Conservation (phyloP, 2,797 vertebrate genomes). For the Erithacus rubecula region DNA sequence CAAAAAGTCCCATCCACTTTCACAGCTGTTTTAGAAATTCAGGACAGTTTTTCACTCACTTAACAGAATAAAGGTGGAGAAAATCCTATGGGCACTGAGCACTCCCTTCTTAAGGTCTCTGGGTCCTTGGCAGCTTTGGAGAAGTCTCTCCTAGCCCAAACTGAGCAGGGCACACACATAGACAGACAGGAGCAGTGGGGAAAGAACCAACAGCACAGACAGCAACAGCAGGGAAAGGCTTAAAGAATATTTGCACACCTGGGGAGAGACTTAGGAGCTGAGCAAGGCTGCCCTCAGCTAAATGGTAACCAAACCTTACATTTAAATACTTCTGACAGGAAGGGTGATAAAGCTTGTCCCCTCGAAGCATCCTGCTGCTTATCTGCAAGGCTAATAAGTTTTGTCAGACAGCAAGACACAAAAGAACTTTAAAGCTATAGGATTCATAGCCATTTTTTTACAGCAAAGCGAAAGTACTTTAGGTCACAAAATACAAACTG, state of each 20-base stretch:
- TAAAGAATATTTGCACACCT: background rate
- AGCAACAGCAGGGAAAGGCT: background rate
- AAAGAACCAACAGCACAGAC: background rate
- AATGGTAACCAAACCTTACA: background rate
- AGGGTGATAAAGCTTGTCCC: background rate
- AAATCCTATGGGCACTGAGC: rapidly evolving
- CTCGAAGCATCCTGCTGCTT: background rate
- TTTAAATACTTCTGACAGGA: background rate
- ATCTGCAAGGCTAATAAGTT: background rate
- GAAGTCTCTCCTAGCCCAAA: background rate
- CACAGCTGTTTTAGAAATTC: background rate
- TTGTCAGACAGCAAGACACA: background rate
- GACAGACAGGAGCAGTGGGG: rapidly evolving
- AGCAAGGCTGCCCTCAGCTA: background rate
- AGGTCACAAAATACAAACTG: background rate
- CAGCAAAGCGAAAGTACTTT: background rate
- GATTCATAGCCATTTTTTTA: background rate
- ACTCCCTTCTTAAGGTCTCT: background rate
- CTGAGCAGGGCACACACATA: background rate
- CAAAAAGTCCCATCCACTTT: background rate
- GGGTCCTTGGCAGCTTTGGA: background rate
- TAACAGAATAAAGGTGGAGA: background rate
- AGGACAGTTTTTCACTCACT: background rate
- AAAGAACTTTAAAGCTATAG: background rate
- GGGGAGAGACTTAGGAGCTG: background rate